Evolutionary conservation across 2,113 vertebrate species (phyloP), one percentile per base, ranked within the genome.

Genomic region (Turnix velox): DNA sequence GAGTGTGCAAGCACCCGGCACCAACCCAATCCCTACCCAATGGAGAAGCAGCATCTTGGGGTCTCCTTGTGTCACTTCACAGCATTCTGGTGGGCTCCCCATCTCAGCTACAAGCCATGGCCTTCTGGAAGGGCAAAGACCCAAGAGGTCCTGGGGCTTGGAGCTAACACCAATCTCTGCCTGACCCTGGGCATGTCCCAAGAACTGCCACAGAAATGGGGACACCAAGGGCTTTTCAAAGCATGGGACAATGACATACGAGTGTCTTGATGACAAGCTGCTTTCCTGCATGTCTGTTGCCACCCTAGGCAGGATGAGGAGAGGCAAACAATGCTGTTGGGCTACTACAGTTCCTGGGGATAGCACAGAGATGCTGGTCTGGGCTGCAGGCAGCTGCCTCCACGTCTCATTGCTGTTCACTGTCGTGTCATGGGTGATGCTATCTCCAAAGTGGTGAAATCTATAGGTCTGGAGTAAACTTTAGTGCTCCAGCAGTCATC

Each of bases 381-480:
- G 42, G 23, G 54, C 54, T 6, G 30, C 25, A 14, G 46, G 62
- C 49, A 48, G 59, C 78, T 49, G 76, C 37, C 73, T 59, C 48
- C 73, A 74, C 14, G 4, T 5, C 55, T 31, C 11, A 1, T 5
- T 31, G 55, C 80, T 5, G 8, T 68, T 87, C 83, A 15, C 25
- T 27, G 0, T 33, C 8, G 8, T 1, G 3, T 31, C 46, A 15
- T 0, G 0, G 22, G 35, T 0, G 7, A 55, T 24, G 48, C n/a
- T 25, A 23, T 3, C 24, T 8, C 31, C 76, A 39, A 25, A 19
- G 52, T 65, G 22, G 15, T 37, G 68, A 57, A 75, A 81, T 20
- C 59, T 37, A 7, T 0, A 1, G 78, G 68, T 4, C 3, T 28
- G 72, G 82, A n/a, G 46, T 4, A 10, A 62, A 6, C 59, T 65